These are phyloP conservation scores for Masnerella sp. DNA, from an alignment of 2,888 invertebrate genomes.

Conservation along the genomic window DNA sequence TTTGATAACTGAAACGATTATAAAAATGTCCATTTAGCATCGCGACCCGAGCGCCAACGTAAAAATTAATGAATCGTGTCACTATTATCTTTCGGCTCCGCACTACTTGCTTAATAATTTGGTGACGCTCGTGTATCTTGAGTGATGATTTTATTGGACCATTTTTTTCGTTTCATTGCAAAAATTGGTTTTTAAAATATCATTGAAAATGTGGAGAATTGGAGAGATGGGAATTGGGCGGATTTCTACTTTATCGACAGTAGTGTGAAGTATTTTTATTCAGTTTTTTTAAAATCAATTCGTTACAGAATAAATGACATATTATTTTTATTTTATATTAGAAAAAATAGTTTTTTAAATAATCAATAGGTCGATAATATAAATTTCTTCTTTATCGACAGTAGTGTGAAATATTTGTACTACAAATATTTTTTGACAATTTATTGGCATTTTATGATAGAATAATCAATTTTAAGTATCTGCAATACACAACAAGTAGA, in stretches of 20 bases:
- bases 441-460: too few relatives aligned
- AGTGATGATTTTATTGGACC: slow-evolving; percentile 6
- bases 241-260: too few relatives aligned
- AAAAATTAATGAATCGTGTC: slow-evolving; percentile 73
- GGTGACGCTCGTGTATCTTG: slow-evolving; percentile 13
- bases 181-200: too few relatives aligned
- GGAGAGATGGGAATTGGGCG: not conserved
- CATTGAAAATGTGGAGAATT: not conserved
- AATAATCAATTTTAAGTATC: too few relatives aligned
- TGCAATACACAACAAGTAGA: too few relatives aligned
- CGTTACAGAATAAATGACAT: not conserved
- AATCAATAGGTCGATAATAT: too few relatives aligned
- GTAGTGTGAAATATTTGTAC: too few relatives aligned
- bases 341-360: too few relatives aligned
- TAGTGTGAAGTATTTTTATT: too few relatives aligned
- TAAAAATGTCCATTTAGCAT: too few relatives aligned
- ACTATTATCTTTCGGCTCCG: slow-evolving; percentile 66
- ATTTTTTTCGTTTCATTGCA: slow-evolving; percentile 2
- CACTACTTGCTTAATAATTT: slow-evolving; percentile 49
- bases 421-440: too few relatives aligned
- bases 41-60: slow-evolving; percentile 67
- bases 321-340: not conserved
- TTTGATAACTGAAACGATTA: slow-evolving; percentile 8
- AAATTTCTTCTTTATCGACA: too few relatives aligned
- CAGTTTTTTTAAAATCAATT: not conserved